Evolutionary conservation across 2,888 invertebrate genomes (phyloP).

Genomic region (Apamea monoglypha): DNA sequence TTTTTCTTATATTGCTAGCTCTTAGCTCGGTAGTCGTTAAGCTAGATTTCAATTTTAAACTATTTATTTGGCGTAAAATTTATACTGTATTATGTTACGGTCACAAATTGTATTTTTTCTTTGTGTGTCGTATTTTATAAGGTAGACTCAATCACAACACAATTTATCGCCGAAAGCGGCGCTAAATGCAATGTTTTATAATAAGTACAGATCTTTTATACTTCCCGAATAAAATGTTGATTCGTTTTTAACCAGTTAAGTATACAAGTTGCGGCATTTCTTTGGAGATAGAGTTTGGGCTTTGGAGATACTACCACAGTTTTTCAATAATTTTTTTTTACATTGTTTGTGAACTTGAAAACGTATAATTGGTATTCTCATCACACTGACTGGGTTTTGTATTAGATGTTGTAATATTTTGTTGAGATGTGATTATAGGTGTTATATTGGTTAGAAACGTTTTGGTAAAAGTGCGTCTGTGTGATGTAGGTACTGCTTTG

Average conservation of each 20-base stretch:
- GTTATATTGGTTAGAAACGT: slow-evolving; percentile 78
- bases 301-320: slow-evolving; percentile 65
- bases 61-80: slow-evolving; percentile 82
- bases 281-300: slow-evolving; percentile 45
- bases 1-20: slow-evolving; percentile 87
- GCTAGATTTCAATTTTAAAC: slow-evolving; percentile 84
- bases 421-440: slow-evolving; percentile 72
- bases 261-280: slow-evolving; percentile 53
- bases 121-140: slow-evolving; percentile 60
- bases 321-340: slow-evolving; percentile 53
- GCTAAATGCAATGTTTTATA: slow-evolving; percentile 61
- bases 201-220: slow-evolving; percentile 64
- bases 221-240: slow-evolving; percentile 43
- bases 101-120: slow-evolving; percentile 79
- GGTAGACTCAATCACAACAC: slow-evolving; percentile 51
- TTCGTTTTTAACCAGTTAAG: slow-evolving; percentile 54
- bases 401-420: slow-evolving; percentile 56
- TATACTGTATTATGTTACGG: slow-evolving; percentile 76
- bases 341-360: slow-evolving; percentile 37
- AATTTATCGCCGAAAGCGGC: slow-evolving; percentile 40
- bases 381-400: slow-evolving; percentile 50
- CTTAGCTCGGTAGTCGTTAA: slow-evolving; percentile 87
- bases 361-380: slow-evolving; percentile 46
- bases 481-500: slow-evolving; percentile 33
- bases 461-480: slow-evolving; percentile 36